Percentiles rank a stretch among this genome's conserved stretches.
phyloP scores from a whole-genome alignment of 2,113 vertebrate species.

The Ardeotis arabs region DNA sequence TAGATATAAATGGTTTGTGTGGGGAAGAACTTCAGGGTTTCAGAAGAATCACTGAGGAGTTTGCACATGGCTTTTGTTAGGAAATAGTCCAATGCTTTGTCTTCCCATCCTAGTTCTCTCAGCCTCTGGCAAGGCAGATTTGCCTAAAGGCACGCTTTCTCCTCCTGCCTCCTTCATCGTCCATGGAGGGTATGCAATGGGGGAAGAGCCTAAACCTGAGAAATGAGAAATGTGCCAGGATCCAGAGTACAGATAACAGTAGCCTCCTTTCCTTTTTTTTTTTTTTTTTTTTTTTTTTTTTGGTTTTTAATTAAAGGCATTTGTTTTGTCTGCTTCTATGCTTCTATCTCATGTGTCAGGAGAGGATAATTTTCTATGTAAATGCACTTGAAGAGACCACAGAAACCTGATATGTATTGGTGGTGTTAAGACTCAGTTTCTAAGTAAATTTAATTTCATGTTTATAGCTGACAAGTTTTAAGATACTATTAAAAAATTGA shows the following conservation, averaged over 20 bases:
- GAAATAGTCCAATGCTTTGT: neutral
- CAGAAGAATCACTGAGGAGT: neutral
- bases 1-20: neutral
- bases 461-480: neutral
- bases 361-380: neutral
- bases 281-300: too few relatives aligned
- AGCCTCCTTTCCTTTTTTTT: neutral
- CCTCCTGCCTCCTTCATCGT: neutral
- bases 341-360: neutral
- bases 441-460: neutral
- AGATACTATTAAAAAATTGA: neutral
- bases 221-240: neutral
- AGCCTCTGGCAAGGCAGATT: neutral
- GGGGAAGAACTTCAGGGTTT: neutral
- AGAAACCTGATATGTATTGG: neutral
- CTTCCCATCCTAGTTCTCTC: neutral
- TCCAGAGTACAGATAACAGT: neutral
- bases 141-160: neutral
- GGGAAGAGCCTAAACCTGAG: neutral
- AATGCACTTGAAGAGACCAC: neutral
- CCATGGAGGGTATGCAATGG: neutral
- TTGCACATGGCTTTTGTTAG: neutral
- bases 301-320: neutral
- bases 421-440: neutral
- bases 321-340: neutral